Conservation (phyloP, 2,797 vertebrate species). For the Poecilia wingei region DNA sequence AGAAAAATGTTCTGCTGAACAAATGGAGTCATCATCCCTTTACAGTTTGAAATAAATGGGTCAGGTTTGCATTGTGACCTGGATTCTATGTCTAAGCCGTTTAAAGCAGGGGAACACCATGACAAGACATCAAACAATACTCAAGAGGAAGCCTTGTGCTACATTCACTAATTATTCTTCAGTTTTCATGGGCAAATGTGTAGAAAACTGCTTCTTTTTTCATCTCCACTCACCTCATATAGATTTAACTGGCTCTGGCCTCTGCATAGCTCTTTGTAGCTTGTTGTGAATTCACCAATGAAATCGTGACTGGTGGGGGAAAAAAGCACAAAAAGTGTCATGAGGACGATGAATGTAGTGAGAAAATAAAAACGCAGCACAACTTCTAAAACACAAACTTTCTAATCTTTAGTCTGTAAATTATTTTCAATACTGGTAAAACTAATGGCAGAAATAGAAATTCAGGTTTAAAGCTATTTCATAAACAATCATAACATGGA, state of each 20-base stretch:
- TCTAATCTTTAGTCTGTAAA: not conserved
- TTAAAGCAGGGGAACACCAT: constrained; percentile 3
- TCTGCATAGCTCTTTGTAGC: constrained; percentile 90
- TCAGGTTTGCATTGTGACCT: constrained; percentile 7
- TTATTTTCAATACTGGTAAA: not conserved
- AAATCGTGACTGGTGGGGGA: constrained; percentile 88
- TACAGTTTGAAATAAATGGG: constrained; percentile 10
- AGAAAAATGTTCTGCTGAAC: not conserved
- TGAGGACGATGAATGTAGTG: constrained; percentile 4
- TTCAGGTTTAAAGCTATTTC: not conserved
- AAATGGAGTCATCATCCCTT: not conserved
- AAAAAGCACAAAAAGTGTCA: constrained; percentile 23
- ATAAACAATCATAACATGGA: not conserved
- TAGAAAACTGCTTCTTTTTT: not conserved
- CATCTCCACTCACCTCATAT: constrained; percentile 83
- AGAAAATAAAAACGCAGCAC: not conserved
- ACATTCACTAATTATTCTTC: constrained; percentile 3
- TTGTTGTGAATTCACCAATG: constrained; percentile 94
- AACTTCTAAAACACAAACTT: not conserved
- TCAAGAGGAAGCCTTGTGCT: not conserved
- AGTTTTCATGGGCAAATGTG: not conserved
- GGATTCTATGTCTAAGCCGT: constrained; percentile 1
- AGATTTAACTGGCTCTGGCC: constrained; percentile 89
- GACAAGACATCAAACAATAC: not conserved
- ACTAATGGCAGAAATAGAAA: not conserved